These are phyloP conservation scores for Cherax destructor DNA, from an alignment of 1,140 invertebrate genomes.

Conservation along the genomic window DNA sequence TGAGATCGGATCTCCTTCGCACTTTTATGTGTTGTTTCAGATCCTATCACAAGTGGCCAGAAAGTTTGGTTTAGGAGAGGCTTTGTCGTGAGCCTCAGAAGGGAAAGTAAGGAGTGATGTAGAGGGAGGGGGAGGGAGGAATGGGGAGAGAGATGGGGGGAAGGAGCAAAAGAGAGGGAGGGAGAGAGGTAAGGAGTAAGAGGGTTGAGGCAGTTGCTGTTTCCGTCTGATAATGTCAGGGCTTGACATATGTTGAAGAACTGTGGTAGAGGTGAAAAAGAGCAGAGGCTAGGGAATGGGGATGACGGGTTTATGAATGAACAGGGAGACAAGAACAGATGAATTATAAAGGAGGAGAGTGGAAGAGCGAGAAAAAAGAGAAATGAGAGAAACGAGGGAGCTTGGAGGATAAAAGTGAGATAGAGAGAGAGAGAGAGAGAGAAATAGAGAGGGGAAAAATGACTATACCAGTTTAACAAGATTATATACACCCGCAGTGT, in stretches of 20 bases:
- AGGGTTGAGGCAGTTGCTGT: background rate
- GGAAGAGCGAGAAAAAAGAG: background rate
- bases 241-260: background rate
- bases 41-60: no score
- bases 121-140: background rate
- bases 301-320: background rate
- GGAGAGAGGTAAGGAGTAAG: background rate
- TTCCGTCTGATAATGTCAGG: background rate
- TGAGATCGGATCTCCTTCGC: no score
- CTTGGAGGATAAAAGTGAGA: no score
- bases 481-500: no score
- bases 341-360: background rate
- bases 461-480: no score
- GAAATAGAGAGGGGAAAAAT: background rate
- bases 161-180: background rate
- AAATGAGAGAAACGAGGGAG: background rate
- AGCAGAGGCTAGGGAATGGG: background rate
- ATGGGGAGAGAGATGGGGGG: background rate
- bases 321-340: background rate
- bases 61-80: no score
- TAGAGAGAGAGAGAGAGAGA: background rate
- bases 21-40: no score
- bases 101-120: no score
- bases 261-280: background rate
- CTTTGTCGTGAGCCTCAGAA: no score